These are phyloP conservation scores for Cordylochernes scorpioides DNA, from an alignment of 2,888 invertebrate species.

Conservation along the genomic window DNA sequence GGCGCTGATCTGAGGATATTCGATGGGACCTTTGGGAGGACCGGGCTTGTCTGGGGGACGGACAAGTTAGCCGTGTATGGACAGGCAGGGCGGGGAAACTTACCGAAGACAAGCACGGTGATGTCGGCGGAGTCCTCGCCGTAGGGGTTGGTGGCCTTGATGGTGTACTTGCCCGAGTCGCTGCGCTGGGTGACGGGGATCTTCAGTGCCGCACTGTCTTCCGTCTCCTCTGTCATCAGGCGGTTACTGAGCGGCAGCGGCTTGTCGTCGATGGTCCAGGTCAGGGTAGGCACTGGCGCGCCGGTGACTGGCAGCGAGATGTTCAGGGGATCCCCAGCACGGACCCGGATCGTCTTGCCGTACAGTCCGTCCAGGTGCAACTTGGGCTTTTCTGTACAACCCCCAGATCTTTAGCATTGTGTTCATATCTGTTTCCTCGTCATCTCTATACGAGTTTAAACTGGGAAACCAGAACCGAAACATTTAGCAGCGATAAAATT, in stretches of 20 bases:
- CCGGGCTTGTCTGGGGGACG: constrained; percentile 42
- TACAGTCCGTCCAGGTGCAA: constrained; percentile 60
- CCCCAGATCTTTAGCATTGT: no score
- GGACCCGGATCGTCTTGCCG: constrained; percentile 73
- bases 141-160: constrained; percentile 21
- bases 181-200: constrained; percentile 46
- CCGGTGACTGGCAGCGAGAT: constrained; percentile 76
- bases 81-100: neutral
- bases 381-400: constrained; percentile 51
- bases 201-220: constrained; percentile 8
- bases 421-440: no score
- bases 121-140: constrained; percentile 21
- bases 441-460: no score
- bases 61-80: neutral
- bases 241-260: constrained; percentile 25
- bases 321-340: constrained; percentile 85
- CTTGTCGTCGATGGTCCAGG: constrained; percentile 35
- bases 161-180: constrained; percentile 21
- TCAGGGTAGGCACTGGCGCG: constrained; percentile 66
- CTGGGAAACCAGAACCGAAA: no score
- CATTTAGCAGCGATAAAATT: no score
- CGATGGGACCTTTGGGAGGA: constrained; percentile 59
- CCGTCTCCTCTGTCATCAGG: constrained; percentile 15
- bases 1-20: constrained; percentile 52
- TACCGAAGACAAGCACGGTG: constrained; percentile 30